These are phyloP conservation scores for Lepus americanus DNA, from an alignment of 2,113 vertebrate genomes.

Conservation along the genomic window DNA sequence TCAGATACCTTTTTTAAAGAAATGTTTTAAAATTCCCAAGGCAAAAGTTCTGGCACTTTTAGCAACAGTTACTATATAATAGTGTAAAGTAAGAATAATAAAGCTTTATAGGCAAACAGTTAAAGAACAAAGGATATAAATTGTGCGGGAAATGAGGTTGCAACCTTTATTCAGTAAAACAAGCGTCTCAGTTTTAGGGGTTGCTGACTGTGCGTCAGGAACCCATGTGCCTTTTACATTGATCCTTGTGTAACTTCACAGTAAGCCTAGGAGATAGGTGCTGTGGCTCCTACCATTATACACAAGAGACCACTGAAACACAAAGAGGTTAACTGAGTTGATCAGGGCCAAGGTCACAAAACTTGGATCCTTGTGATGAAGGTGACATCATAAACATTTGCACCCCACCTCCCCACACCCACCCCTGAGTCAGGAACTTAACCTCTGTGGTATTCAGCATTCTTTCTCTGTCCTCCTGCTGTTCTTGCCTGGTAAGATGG, in stretches of 20 bases:
- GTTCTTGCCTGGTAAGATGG: rapidly evolving
- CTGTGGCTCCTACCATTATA: not conserved
- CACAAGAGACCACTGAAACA: not conserved
- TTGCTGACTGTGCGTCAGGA: not conserved
- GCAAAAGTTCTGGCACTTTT: not conserved
- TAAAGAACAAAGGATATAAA: not conserved
- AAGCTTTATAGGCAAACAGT: not conserved
- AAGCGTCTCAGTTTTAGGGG: not conserved
- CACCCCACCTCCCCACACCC: not conserved
- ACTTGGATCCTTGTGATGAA: not conserved
- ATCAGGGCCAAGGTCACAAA: conserved; percentile 1
- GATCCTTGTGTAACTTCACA: not conserved
- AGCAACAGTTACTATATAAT: not conserved
- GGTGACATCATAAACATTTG: not conserved
- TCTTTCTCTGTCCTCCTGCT: not conserved
- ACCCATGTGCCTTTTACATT: not conserved
- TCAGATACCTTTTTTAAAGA: no score
- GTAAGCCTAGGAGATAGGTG: not conserved
- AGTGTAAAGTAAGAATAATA: not conserved
- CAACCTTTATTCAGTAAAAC: not conserved
- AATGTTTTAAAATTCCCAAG: not conserved
- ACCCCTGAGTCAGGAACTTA: rapidly evolving
- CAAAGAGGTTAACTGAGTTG: not conserved
- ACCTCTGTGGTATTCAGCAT: not conserved
- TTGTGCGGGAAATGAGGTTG: not conserved